Evolutionary conservation across 37 sponge, comb jelly and placozoan species (phyloP).

Genomic region (Petrosia ficiformis): DNA sequence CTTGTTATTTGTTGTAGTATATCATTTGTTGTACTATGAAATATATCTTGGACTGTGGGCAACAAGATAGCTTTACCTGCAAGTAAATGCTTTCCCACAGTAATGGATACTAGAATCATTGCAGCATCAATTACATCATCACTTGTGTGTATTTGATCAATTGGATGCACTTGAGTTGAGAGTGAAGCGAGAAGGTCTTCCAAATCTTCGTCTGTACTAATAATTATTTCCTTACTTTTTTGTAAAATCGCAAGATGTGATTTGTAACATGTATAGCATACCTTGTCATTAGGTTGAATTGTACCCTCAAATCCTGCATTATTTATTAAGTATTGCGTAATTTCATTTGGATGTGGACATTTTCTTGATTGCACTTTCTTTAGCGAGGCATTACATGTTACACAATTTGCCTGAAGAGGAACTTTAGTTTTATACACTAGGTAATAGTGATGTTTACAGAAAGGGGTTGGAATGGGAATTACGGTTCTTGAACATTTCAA

Average conservation of each 20-base stretch:
- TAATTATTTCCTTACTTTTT: background rate
- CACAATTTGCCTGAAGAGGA: background rate
- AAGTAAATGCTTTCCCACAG: constrained; percentile 2
- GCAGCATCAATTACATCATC: background rate
- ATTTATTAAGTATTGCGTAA: background rate
- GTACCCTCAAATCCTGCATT: background rate
- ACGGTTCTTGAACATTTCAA: too few relatives aligned
- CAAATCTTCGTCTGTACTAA: background rate
- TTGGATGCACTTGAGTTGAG: background rate
- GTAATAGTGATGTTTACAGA: constrained; percentile 8
- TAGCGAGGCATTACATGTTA: background rate
- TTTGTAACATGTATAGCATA: constrained; percentile 12
- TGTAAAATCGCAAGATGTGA: constrained; percentile 6
- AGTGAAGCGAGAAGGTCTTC: background rate
- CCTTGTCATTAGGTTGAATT: background rate
- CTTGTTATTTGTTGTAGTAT: background rate
- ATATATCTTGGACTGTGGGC: background rate
- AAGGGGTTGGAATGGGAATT: background rate
- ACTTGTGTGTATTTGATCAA: background rate
- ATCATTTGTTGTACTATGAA: background rate
- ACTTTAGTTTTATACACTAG: background rate
- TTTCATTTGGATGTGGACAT: background rate
- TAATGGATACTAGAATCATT: background rate
- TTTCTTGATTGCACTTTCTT: background rate
- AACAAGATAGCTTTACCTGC: constrained; percentile 1